Evolutionary conservation across 2,888 invertebrate genomes (phyloP).

Genomic region (Cerceris rybyensis): DNA sequence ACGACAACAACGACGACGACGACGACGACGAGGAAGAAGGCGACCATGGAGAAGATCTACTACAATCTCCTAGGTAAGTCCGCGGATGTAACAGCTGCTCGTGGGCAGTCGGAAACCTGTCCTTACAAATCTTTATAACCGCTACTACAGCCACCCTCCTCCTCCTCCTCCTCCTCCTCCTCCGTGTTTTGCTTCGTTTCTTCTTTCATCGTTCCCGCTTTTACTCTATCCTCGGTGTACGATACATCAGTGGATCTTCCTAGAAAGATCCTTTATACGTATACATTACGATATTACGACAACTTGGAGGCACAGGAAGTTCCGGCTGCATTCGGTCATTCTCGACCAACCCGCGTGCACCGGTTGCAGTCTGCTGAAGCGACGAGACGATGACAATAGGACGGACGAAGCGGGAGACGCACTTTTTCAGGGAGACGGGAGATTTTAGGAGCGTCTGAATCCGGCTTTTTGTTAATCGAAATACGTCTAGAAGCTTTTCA

Average conservation of each 20-base stretch:
- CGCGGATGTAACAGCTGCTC: conserved; percentile 61
- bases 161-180: conserved; percentile 7
- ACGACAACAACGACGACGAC: conserved; percentile 24
- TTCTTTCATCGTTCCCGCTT: not conserved
- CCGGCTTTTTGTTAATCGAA: too few relatives aligned
- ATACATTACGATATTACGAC: too few relatives aligned
- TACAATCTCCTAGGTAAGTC: conserved; percentile 50
- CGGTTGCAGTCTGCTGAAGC: too few relatives aligned
- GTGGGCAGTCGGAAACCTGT: conserved; percentile 72
- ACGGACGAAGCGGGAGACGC: too few relatives aligned
- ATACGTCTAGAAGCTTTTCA: too few relatives aligned
- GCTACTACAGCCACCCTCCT: conserved; percentile 53
- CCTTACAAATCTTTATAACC: conserved; percentile 76
- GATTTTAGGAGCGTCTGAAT: too few relatives aligned
- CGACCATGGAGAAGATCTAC: conserved; percentile 61
- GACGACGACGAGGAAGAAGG: conserved; percentile 37
- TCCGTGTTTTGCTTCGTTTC: not conserved
- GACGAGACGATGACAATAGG: too few relatives aligned
- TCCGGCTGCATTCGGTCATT: too few relatives aligned
- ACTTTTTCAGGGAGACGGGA: too few relatives aligned
- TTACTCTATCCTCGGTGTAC: not conserved
- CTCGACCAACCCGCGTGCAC: too few relatives aligned
- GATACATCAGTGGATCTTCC: not conserved
- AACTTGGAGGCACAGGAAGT: too few relatives aligned
- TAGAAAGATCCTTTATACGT: too few relatives aligned